Evolutionary conservation across 1,140 invertebrate genomes (phyloP).

Genomic region (Anoplolepis gracilipes): DNA sequence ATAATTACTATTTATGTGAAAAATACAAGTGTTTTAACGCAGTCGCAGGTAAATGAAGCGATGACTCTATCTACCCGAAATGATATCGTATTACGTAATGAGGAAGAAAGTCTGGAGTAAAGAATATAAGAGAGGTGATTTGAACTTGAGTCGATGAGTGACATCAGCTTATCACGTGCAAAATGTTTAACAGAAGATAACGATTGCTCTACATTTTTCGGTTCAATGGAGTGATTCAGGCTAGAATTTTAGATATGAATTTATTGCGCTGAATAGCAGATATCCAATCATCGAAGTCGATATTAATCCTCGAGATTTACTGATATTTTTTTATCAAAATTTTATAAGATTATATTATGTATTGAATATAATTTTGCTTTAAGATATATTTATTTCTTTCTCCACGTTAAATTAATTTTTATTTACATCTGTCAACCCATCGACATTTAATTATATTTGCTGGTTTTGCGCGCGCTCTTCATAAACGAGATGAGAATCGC

Average conservation of each 20-base stretch:
- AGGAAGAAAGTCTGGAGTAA: neutral
- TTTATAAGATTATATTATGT: neutral
- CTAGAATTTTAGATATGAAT: constrained; percentile 23
- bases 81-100: constrained; percentile 1
- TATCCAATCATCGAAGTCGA: neutral
- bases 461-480: neutral
- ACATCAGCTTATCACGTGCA: constrained; percentile 22
- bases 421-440: neutral
- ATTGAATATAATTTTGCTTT: neutral
- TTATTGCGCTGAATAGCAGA: neutral
- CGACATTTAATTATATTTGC: neutral
- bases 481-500: neutral
- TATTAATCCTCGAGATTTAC: constrained; percentile 9
- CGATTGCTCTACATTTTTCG: constrained; percentile 26
- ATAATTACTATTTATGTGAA: neutral
- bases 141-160: constrained; percentile 2
- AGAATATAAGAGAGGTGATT: constrained; percentile 1
- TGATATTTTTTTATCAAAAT: neutral
- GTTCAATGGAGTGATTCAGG: constrained; percentile 10
- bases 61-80: constrained; percentile 32
- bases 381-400: neutral
- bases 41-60: constrained; percentile 16
- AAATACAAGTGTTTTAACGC: constrained; percentile 16
- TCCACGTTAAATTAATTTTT: neutral
- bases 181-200: constrained; percentile 38